Base-by-base conservation (phyloP, 1,140 invertebrate genomes). In the Manduca sexta region DNA sequence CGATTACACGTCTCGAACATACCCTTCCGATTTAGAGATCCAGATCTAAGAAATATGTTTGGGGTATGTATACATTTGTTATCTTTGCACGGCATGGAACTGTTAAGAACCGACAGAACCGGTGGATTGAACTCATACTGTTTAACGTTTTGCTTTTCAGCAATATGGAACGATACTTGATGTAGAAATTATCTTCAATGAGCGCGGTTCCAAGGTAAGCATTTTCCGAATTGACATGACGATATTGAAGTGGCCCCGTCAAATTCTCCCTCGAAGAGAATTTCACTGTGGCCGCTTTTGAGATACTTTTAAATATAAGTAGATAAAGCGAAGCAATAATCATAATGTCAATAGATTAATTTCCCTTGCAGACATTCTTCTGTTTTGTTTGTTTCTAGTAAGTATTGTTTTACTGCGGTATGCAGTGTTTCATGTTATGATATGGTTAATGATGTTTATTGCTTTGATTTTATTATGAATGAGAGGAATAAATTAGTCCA, bases 121-220 rank as follows among this genome's bases (percentile, higher is more conserved):
- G 21, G 14, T 30, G 15, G n/a, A 21, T 17, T 37, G 26, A 30
- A 45, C 29, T 21, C 31, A 33, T n/a, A 16, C 15, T 38, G 17
- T 46, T 42, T 50, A 49, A 49, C 16, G 60, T 86, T 86, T 89
- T 87, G 78, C 76, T 71, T 94, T 94, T 77, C 91, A 98, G 96
- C 95, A 98, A 94, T 99, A 96, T 90, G 98, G 98, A 69, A 92
- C 93, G 75, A 99, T 99, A 77, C 90, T 98, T 81, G 97, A 99
- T 88, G 97, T 99, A 84, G 98, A 99, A 92, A 99, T 99, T 74
- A 99, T 99, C 84, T 99, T 99, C 90, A 99, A 99, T 88, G 98
- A 99, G 89, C 90, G 98, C 66, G 98, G 98, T 81, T 98, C 97
- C 65, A 99, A 99, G 96, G 97, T 99, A 93, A 93, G 93, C 88